Evolutionary conservation across 2,888 invertebrate species (phyloP).

Genomic region (Laspeyria flexula): DNA sequence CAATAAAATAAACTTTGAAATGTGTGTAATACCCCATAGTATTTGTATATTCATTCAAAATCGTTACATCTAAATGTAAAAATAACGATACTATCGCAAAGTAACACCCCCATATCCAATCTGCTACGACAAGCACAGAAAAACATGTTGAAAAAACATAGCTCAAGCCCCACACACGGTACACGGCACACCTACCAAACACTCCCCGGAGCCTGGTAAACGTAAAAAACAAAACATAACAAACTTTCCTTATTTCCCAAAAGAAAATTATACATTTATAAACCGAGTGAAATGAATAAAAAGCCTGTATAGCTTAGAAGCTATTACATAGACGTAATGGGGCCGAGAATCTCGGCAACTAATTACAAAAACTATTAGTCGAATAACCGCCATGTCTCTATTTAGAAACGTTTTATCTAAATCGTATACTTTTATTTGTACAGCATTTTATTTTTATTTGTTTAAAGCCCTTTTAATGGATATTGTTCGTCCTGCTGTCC

Average conservation of each 20-base stretch:
- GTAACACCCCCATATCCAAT: too few relatives aligned
- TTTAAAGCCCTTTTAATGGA: slow-evolving; percentile 26
- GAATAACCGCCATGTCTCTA: slow-evolving; percentile 1
- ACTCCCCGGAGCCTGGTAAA: too few relatives aligned
- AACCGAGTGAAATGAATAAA: slow-evolving; percentile 1
- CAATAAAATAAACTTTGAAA: too few relatives aligned
- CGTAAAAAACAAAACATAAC: background rate
- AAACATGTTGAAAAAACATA: background rate
- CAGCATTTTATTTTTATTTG: slow-evolving; percentile 17
- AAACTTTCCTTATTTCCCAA: background rate
- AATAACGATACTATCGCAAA: too few relatives aligned
- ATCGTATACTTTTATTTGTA: slow-evolving; percentile 20
- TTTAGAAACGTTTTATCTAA: slow-evolving; percentile 18
- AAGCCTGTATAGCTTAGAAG: slow-evolving; percentile 1
- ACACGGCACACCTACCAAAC: too few relatives aligned
- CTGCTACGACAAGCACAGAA: too few relatives aligned
- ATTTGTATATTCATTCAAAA: too few relatives aligned
- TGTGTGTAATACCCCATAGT: too few relatives aligned
- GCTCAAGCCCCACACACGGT: background rate
- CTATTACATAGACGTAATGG: background rate
- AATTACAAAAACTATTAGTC: slow-evolving; percentile 18
- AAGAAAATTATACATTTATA: background rate
- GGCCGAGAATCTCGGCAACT: slow-evolving; percentile 4
- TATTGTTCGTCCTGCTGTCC: slow-evolving; percentile 8
- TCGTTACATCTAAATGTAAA: too few relatives aligned